Base-by-base conservation (phyloP, 2,888 invertebrate species). In the Melipona bicolor region DNA sequence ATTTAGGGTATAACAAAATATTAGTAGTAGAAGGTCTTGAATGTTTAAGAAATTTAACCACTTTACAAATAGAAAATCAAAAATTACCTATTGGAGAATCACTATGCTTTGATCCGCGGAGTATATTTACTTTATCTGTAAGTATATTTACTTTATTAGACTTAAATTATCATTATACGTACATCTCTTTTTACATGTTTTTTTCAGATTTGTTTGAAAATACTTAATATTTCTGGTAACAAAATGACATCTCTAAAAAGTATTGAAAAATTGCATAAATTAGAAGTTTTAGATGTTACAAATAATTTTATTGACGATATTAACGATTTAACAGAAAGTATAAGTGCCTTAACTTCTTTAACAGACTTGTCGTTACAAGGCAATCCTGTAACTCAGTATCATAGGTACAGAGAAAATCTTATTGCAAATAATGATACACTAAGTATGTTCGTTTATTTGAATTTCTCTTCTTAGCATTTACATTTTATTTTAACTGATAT, bases 21-120 rank as follows among this genome's bases (percentile, higher is more conserved):
- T 95, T 95, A 79, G 96, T 97, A 0, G 95, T 97, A 0, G 97
- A 97, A 94, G 97, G 97, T 84, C 94, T 97, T 81, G 96, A 97
- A 85, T 94, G 94, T 36, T 93, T 96, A 59, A 94, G 92, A 67
- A 95, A 95, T 90, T 94, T 97, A 83, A 96, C 96, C 90, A 97
- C 97, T 90, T 93, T 97, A 43, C 96, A 97, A 90, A 94, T 97
- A 79, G 97, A 97, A 92, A 96, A 96, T 88, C 97, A 97, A 92
- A 95, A 94, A 79, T 91, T 96, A 36, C 94, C 95, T 3, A 92
- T 94, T 70, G 95, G 96, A 21, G 96, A 96, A 91, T 95, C 95
- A 3, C 92, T 97, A 36, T 96, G 96, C 90, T 97, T 97, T 91
- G 97, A 97, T 92, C 96, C 97, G 13, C 95, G 96, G 89, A 96